Percentiles rank a stretch among this genome's conserved stretches.
phyloP scores from a whole-genome alignment of 2,113 vertebrate genomes.

The Neoarius graeffei region DNA sequence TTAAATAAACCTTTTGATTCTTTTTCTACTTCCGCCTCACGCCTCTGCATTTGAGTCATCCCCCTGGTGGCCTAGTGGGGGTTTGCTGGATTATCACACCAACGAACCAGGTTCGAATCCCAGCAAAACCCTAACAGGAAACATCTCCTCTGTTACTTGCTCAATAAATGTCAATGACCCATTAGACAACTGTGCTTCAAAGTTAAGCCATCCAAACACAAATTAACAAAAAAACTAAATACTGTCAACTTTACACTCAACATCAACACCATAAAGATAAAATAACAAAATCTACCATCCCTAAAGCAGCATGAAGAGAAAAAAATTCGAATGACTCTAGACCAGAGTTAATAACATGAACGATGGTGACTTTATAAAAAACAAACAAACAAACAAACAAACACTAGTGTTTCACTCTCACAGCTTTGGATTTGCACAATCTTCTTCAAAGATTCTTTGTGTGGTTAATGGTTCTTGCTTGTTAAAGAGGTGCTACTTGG shows the following conservation, averaged over 20 bases:
- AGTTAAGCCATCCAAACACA: background rate
- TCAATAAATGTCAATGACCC: slow-evolving; percentile 13
- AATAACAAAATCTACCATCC: background rate
- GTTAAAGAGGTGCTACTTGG: too few relatives aligned
- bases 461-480: too few relatives aligned
- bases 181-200: slow-evolving; percentile 10
- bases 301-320: background rate
- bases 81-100: too few relatives aligned
- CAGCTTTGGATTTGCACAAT: background rate
- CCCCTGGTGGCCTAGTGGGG: too few relatives aligned
- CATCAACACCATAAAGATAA: background rate
- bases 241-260: slow-evolving; percentile 26
- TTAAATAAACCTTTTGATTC: too few relatives aligned
- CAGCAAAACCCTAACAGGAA: too few relatives aligned
- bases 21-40: too few relatives aligned
- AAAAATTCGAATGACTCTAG: background rate
- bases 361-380: background rate
- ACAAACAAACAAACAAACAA: too few relatives aligned
- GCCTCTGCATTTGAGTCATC: too few relatives aligned
- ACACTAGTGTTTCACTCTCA: background rate
- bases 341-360: background rate
- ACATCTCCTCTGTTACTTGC: background rate
- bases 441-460: background rate
- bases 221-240: slow-evolving; percentile 19
- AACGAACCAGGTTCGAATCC: too few relatives aligned